Percentiles rank a stretch among this genome's conserved stretches.
Conservation (phyloP, 2,113 vertebrate genomes). For the Lagopus leucura region DNA sequence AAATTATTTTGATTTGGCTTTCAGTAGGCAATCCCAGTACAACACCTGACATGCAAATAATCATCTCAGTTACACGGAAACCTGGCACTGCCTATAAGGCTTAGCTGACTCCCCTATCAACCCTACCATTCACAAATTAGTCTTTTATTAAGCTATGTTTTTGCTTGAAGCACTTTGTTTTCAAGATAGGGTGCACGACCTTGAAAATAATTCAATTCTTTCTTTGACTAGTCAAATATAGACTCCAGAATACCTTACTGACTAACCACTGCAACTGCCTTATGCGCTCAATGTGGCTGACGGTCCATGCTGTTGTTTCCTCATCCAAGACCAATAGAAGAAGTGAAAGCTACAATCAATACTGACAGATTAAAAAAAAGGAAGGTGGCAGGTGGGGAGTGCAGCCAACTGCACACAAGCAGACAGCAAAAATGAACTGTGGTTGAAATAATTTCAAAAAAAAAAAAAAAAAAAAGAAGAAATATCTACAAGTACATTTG, state of each 20-base stretch:
- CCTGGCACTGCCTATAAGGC: background rate
- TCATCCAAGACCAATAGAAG: background rate
- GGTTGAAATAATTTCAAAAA: background rate
- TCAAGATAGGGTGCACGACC: background rate
- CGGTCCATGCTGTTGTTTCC: background rate
- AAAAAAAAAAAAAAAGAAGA: background rate
- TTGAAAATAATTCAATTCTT: background rate
- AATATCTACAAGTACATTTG: background rate
- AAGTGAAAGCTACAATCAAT: background rate
- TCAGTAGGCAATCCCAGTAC: background rate
- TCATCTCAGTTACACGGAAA: background rate
- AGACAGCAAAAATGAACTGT: background rate
- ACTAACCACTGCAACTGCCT: background rate
- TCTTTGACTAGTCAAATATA: background rate
- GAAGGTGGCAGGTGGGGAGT: fast-evolving
- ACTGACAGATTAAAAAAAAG: background rate
- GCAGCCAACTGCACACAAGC: background rate
- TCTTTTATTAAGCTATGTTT: background rate
- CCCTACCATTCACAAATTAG: background rate
- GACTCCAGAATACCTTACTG: background rate
- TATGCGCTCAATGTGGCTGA: background rate
- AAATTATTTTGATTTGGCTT: background rate
- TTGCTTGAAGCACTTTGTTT: background rate
- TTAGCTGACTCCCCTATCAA: background rate
- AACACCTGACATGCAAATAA: background rate